Conservation (phyloP, 1,140 invertebrate species). For the Dendroctonus valens region DNA sequence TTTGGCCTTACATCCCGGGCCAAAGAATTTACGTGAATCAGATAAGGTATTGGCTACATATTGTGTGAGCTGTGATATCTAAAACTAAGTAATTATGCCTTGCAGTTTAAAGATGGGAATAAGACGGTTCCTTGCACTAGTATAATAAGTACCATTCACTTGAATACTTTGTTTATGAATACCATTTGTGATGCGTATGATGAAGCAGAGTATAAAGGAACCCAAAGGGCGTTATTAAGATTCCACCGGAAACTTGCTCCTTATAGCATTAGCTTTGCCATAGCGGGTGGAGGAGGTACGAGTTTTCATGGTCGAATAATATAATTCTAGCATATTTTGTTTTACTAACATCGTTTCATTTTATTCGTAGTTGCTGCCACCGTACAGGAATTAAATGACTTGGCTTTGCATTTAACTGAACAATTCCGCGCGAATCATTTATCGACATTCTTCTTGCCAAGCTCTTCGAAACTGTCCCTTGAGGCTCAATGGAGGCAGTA, state of each 20-base stretch:
- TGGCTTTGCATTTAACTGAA: slow-evolving; percentile 55
- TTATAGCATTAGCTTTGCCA: slow-evolving; percentile 66
- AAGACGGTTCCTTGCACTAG: slow-evolving; percentile 46
- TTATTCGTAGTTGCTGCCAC: slow-evolving; percentile 32
- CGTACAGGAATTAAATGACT: slow-evolving; percentile 51
- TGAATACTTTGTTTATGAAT: slow-evolving; percentile 61
- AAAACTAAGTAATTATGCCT: slow-evolving; percentile 34
- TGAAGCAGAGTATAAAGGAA: slow-evolving; percentile 43
- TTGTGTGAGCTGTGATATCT: slow-evolving; percentile 2
- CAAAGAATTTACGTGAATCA: slow-evolving; percentile 1
- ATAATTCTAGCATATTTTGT: neutral
- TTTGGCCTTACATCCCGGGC: slow-evolving; percentile 20
- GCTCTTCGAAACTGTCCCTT: slow-evolving; percentile 32
- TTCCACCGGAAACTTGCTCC: slow-evolving; percentile 72
- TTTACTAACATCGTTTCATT: slow-evolving; percentile 10
- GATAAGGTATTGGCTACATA: slow-evolving; percentile 30
- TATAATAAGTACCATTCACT: slow-evolving; percentile 56
- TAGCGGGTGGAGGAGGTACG: slow-evolving; percentile 46
- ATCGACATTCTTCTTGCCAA: slow-evolving; percentile 47
- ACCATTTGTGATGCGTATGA: slow-evolving; percentile 64
- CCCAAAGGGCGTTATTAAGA: slow-evolving; percentile 51
- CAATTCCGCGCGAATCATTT: slow-evolving; percentile 55
- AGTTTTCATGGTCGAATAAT: slow-evolving; percentile 19
- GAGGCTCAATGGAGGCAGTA: slow-evolving; percentile 44
- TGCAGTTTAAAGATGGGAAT: slow-evolving; percentile 52